phyloP scores from a whole-genome alignment of 2,888 invertebrate species.

The Thalpophila matura region DNA sequence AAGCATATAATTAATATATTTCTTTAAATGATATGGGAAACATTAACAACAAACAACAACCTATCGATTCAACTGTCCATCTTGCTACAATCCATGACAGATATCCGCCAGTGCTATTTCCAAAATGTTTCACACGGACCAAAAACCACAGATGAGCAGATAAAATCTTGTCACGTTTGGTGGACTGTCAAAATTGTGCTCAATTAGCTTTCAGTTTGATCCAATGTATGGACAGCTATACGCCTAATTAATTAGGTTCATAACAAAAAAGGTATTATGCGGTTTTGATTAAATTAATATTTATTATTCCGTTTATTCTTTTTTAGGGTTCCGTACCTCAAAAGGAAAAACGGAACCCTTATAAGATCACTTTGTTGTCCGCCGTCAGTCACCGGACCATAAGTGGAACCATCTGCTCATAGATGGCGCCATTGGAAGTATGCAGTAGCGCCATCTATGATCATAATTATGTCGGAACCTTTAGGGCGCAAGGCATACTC shows the following conservation, averaged over 20 bases:
- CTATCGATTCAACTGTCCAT: neutral
- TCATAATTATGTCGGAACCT: too few species aligned
- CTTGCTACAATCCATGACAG: slow-evolving; percentile 26
- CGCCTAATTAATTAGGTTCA: slow-evolving; percentile 57
- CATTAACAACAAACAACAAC: neutral
- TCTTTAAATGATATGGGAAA: neutral
- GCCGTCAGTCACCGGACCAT: too few species aligned
- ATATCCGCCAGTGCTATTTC: slow-evolving; percentile 54
- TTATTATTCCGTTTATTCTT: neutral
- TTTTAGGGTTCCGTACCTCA: too few species aligned
- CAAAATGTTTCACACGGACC: slow-evolving; percentile 67
- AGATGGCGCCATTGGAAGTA: too few species aligned
- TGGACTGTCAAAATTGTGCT: slow-evolving; percentile 66
- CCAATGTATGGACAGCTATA: slow-evolving; percentile 54
- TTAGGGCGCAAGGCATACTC: too few species aligned
- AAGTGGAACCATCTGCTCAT: too few species aligned
- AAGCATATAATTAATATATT: neutral
- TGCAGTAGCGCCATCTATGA: too few species aligned
- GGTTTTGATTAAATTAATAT: slow-evolving; percentile 26
- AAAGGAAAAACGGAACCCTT: too few species aligned
- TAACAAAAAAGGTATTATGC: slow-evolving; percentile 34
- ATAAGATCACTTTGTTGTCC: too few species aligned
- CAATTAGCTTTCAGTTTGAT: slow-evolving; percentile 58
- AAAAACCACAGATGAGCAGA: slow-evolving; percentile 65
- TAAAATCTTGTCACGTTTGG: slow-evolving; percentile 68